phyloP scores from a whole-genome alignment of 2,888 invertebrate genomes.

The Drosophila austrosaltans region DNA sequence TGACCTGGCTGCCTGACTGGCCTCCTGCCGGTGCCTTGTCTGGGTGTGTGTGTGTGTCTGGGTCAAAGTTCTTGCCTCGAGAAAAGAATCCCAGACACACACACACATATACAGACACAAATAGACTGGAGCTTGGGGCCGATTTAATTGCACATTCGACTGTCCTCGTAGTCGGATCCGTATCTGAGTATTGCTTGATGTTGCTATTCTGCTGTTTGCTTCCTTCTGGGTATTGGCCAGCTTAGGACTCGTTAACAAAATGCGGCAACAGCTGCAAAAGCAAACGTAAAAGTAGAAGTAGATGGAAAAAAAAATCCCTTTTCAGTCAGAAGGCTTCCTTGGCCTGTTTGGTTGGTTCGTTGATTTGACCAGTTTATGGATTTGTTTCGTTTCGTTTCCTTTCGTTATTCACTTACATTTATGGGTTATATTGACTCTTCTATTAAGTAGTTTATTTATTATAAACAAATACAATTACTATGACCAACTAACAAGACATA shows the following conservation, averaged over 20 bases:
- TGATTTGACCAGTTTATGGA: conserved; percentile 12
- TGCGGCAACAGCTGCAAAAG: conserved; percentile 18
- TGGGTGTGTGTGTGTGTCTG: conserved; percentile 20
- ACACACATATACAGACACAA: conserved; percentile 28
- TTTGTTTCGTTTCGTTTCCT: not conserved
- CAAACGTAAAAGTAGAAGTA: not conserved
- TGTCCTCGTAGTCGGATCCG: conserved; percentile 7
- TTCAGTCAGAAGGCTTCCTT: conserved; percentile 4
- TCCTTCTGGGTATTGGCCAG: conserved; percentile 21
- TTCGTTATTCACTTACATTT: not conserved
- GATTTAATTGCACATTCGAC: conserved; percentile 50
- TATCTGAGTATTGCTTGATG: conserved; percentile 2
- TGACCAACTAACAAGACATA: too few species aligned
- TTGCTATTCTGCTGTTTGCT: conserved; percentile 6
- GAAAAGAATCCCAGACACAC: conserved; percentile 17
- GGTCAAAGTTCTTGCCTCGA: conserved; percentile 25
- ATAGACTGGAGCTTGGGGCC: conserved; percentile 27
- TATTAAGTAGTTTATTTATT: not conserved
- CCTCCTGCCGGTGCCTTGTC: not conserved
- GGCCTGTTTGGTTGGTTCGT: conserved; percentile 1
- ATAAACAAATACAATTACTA: too few species aligned
- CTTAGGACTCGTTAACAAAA: conserved; percentile 39
- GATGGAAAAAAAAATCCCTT: conserved; percentile 2
- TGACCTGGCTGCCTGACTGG: conserved; percentile 9
- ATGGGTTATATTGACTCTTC: not conserved